Evolutionary conservation across 2,113 vertebrate genomes (phyloP).

Genomic region (Cynocephalus volans): DNA sequence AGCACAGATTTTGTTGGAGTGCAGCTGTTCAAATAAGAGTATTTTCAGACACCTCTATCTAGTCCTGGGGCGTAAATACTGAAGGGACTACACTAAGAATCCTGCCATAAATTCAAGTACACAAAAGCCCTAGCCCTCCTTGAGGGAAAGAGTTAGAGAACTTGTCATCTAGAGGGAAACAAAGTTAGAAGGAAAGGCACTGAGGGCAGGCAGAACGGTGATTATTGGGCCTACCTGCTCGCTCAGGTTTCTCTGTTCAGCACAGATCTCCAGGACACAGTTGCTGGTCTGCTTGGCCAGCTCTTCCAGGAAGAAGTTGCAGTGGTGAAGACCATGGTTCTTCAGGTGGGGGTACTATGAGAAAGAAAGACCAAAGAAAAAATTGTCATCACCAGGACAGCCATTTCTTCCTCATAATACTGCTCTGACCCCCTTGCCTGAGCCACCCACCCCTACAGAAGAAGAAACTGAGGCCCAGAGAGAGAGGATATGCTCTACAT

Average conservation of each 20-base stretch:
- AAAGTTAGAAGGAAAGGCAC: not conserved
- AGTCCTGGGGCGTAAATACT: constrained; percentile 35
- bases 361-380: not conserved
- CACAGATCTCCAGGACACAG: constrained; percentile 93
- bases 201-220: not conserved
- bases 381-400: not conserved
- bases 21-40: constrained; percentile 67
- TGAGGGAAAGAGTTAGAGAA: not conserved
- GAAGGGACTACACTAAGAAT: not conserved
- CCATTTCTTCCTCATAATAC: not conserved
- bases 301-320: constrained; percentile 95
- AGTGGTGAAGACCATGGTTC: constrained; percentile 90
- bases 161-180: not conserved
- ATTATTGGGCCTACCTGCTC: constrained; percentile 90
- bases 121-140: not conserved
- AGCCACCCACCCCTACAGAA: not conserved
- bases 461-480: not conserved
- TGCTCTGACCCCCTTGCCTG: not conserved
- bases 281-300: constrained; percentile 91
- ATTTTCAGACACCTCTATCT: constrained; percentile 66
- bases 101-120: constrained; percentile 37
- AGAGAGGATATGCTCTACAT: not conserved
- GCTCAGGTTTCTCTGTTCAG: constrained; percentile 94
- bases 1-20: constrained; percentile 40
- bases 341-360: constrained; percentile 90